Conservation (phyloP, 2,797 vertebrate species). For the Bovichtus variegatus region DNA sequence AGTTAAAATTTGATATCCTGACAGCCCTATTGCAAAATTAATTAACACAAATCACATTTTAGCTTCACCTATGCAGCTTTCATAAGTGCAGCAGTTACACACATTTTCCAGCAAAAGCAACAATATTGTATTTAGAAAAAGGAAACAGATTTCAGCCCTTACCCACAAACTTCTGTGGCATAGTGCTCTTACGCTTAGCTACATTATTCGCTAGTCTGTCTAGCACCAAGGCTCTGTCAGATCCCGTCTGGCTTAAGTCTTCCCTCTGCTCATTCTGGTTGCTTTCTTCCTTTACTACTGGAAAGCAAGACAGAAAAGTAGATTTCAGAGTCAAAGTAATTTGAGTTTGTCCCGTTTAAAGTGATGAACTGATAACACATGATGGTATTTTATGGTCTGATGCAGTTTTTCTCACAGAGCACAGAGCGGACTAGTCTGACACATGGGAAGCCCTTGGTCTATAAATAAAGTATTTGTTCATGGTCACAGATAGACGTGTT, state of each 20-base stretch:
- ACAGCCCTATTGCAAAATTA: neutral
- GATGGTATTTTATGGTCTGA: conserved; percentile 3
- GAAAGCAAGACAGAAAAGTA: conserved; percentile 89
- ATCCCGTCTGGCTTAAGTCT: conserved; percentile 96
- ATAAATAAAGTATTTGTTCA: conserved; percentile 32
- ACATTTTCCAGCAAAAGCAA: conserved; percentile 33
- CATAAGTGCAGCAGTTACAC: conserved; percentile 35
- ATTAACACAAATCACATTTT: conserved; percentile 30
- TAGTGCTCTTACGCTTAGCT: conserved; percentile 99
- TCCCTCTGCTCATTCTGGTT: conserved; percentile 98
- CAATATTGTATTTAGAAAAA: conserved; percentile 72
- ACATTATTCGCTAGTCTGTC: conserved; percentile 99
- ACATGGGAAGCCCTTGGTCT: conserved; percentile 60
- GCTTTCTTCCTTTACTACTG: conserved; percentile 99
- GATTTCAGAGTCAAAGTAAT: conserved; percentile 81
- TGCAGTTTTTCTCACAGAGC: conserved; percentile 50
- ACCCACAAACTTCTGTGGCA: conserved; percentile 99
- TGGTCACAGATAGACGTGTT: conserved; percentile 33
- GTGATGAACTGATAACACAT: conserved; percentile 42
- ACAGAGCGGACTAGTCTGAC: conserved; percentile 63
- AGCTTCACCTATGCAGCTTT: conserved; percentile 26
- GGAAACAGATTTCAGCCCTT: conserved; percentile 95
- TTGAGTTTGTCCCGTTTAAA: conserved; percentile 49
- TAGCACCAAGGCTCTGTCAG: conserved; percentile 98
- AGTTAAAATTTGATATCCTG: too few species aligned